Evolutionary conservation across 2,113 vertebrate species (phyloP).

Genomic region (Notarius lentiginosus): DNA sequence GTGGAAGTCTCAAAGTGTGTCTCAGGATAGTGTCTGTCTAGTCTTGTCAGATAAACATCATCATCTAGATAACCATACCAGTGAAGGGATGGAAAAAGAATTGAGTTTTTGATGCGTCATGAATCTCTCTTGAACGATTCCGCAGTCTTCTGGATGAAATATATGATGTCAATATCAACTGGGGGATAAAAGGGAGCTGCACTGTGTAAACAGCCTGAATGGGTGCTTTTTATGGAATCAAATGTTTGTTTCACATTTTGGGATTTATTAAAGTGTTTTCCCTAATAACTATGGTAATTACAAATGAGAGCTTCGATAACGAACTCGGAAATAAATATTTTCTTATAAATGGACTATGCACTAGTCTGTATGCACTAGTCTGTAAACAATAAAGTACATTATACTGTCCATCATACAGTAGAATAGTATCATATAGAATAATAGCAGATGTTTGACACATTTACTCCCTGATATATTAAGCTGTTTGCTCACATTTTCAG

Average conservation of each 20-base stretch:
- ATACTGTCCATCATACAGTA: background rate
- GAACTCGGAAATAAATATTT: background rate
- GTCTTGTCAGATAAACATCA: background rate
- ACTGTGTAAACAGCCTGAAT: background rate
- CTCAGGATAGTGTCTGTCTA: background rate
- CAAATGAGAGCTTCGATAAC: background rate
- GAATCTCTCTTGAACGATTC: background rate
- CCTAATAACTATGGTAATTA: background rate
- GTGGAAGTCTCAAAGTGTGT: background rate
- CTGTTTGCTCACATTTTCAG: background rate
- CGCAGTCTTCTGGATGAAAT: background rate
- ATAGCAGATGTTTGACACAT: background rate
- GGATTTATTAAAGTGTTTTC: background rate
- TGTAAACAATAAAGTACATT: background rate
- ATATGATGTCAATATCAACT: background rate
- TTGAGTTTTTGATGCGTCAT: background rate
- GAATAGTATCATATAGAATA: background rate
- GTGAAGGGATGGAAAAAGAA: too few relatives aligned
- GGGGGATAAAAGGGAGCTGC: background rate
- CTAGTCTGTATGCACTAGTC: background rate
- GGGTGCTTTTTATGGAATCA: background rate
- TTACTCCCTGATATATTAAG: background rate
- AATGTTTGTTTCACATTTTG: background rate
- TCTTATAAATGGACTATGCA: background rate
- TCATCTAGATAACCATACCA: background rate